Evolutionary conservation across 2,113 vertebrate species (phyloP).

Genomic region (Planiliza haematocheilus): DNA sequence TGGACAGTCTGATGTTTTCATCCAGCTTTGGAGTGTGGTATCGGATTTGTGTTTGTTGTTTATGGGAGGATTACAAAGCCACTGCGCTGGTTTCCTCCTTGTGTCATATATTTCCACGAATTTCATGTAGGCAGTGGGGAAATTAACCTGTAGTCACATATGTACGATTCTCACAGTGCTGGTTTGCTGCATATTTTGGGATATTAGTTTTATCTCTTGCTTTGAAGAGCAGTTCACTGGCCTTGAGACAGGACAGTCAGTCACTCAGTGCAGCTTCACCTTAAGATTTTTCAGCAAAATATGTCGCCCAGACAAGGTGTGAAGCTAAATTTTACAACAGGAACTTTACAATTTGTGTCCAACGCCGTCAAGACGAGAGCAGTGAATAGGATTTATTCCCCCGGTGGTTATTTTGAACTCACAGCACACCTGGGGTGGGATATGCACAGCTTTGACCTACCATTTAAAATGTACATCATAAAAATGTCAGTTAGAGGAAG

Average conservation of each 20-base stretch:
- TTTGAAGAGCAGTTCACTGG: slow-evolving; percentile 8
- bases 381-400: slow-evolving; percentile 47
- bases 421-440: slow-evolving; percentile 30
- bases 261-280: neutral
- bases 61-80: slow-evolving; percentile 44
- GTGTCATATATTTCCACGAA: slow-evolving; percentile 9
- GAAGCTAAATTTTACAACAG: slow-evolving; percentile 42
- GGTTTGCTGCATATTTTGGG: no score
- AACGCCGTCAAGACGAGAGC: slow-evolving; percentile 56
- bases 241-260: slow-evolving; percentile 21
- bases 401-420: slow-evolving; percentile 43
- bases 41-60: slow-evolving; percentile 16
- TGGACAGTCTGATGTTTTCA: no score
- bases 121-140: neutral
- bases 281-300: neutral
- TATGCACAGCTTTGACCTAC: slow-evolving; percentile 40
- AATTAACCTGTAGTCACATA: slow-evolving; percentile 2
- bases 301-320: slow-evolving; percentile 44
- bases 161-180: no score
- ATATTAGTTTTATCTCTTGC: no score
- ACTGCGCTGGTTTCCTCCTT: slow-evolving; percentile 18
- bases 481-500: slow-evolving; percentile 51
- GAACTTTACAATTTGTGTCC: slow-evolving; percentile 55
- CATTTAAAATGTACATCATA: slow-evolving; percentile 60
- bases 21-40: slow-evolving; percentile 21